Evolutionary conservation across 2,888 invertebrate species (phyloP).

Genomic region (Mythimna ferrago): DNA sequence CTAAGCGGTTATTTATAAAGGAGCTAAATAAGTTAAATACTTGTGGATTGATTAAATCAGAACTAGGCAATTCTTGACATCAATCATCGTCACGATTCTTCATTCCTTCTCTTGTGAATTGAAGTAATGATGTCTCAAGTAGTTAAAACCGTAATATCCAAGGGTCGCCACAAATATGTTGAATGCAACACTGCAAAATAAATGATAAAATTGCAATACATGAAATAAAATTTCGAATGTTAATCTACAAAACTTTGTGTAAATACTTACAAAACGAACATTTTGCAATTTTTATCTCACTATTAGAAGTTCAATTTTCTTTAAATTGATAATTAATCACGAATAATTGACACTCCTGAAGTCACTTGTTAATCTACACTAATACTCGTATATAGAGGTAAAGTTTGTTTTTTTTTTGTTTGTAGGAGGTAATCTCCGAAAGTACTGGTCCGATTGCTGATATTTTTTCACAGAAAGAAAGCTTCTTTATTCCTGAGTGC

Average conservation of each 20-base stretch:
- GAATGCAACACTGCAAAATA: neutral
- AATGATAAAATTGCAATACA: neutral
- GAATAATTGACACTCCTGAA: neutral
- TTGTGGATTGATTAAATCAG: too few relatives aligned
- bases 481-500: too few relatives aligned
- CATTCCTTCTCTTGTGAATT: neutral
- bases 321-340: neutral
- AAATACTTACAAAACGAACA: neutral
- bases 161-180: neutral
- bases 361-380: neutral
- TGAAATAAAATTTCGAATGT: neutral
- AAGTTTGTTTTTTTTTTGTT: too few relatives aligned
- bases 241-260: neutral
- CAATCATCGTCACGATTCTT: neutral
- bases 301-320: neutral
- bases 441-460: too few relatives aligned
- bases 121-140: neutral
- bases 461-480: too few relatives aligned
- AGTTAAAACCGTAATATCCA: neutral
- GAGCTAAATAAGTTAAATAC: neutral
- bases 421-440: too few relatives aligned
- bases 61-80: neutral
- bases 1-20: neutral
- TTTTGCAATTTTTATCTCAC: neutral
- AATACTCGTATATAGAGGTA: too few relatives aligned